These are phyloP conservation scores for Macrocentrus cingulum DNA, from an alignment of 1,140 invertebrate genomes.

Conservation along the genomic window DNA sequence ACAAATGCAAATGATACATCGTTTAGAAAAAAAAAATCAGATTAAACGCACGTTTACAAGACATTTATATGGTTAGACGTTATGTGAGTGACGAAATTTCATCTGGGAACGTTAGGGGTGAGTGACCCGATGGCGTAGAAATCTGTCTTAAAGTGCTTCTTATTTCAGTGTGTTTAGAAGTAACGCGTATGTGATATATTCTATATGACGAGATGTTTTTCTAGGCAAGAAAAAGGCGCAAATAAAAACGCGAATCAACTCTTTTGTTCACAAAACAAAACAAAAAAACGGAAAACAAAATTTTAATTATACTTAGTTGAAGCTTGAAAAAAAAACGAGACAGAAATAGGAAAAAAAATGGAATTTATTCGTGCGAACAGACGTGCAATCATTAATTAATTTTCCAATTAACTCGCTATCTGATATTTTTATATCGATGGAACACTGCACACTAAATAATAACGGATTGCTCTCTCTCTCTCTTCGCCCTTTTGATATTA, in stretches of 20 bases:
- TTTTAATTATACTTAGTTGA: neutral
- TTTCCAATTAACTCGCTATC: too few relatives aligned
- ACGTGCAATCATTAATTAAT: neutral
- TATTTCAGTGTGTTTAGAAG: slow-evolving; percentile 61
- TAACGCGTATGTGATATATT: slow-evolving; percentile 61
- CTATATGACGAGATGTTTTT: slow-evolving; percentile 55
- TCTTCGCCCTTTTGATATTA: neutral
- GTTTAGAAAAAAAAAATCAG: slow-evolving; percentile 19
- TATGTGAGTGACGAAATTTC: neutral
- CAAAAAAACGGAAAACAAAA: neutral
- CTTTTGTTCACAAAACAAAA: slow-evolving; percentile 38
- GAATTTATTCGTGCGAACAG: neutral
- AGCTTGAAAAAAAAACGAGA: neutral
- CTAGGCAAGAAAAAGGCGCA: slow-evolving; percentile 20
- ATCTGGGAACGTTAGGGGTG: slow-evolving; percentile 15
- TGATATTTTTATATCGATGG: neutral
- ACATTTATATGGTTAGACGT: slow-evolving; percentile 31
- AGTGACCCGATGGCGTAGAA: slow-evolving; percentile 46
- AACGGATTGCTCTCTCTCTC: neutral
- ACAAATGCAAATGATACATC: slow-evolving; percentile 4
- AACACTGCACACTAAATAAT: neutral
- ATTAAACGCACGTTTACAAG: slow-evolving; percentile 42
- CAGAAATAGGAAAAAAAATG: neutral
- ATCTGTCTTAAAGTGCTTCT: slow-evolving; percentile 62
- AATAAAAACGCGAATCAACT: slow-evolving; percentile 29